Percentiles rank a stretch among this genome's conserved stretches.
Evolutionary conservation across 2,797 vertebrate genomes (phyloP).

Genomic region (Perdix hodgsoniae): DNA sequence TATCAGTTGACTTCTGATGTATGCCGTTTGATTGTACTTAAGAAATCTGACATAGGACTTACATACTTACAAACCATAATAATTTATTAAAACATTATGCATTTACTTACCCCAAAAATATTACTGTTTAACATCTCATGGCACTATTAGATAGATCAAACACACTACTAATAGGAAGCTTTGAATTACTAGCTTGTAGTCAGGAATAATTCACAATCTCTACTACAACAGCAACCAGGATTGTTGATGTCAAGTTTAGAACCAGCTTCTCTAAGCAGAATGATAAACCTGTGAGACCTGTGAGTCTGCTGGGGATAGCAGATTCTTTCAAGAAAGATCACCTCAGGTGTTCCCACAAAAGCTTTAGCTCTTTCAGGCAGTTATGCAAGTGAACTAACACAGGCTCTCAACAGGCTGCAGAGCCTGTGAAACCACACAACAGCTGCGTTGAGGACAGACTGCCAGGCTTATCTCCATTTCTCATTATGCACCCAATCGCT

Average conservation of each 20-base stretch:
- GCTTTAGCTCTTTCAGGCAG: neutral
- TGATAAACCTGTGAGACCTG: neutral
- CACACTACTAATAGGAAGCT: neutral
- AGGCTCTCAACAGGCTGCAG: neutral
- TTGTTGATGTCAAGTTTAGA: neutral
- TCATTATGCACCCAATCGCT: neutral
- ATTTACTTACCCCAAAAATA: neutral
- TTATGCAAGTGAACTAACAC: rapidly evolving
- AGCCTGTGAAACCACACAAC: neutral
- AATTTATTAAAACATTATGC: neutral
- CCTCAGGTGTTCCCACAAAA: neutral
- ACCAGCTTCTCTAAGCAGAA: neutral
- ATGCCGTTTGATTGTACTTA: neutral
- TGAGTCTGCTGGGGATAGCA: neutral
- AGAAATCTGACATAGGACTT: neutral
- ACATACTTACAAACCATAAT: neutral
- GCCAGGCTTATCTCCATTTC: neutral
- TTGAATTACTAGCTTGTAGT: neutral
- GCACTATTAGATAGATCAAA: neutral
- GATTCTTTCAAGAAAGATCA: neutral
- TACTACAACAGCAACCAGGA: neutral
- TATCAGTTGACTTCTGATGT: neutral
- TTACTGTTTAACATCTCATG: neutral
- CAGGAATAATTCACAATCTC: neutral
- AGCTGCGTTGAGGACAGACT: neutral